Base-by-base conservation (phyloP, 2,113 vertebrate species). In the Otolemur garnettii region DNA sequence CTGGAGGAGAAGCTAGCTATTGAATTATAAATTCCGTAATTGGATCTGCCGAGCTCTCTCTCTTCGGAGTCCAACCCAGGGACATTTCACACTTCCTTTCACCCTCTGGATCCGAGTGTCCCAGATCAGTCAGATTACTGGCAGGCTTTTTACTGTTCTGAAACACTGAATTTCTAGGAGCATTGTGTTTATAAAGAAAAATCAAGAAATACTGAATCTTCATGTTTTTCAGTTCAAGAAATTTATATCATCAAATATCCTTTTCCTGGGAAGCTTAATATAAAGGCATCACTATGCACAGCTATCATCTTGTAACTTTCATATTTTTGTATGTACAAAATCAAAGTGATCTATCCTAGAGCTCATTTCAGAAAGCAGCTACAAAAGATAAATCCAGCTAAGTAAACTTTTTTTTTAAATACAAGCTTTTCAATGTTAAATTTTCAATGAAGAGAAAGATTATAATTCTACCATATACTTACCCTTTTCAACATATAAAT, bases 21-120 rank as follows among this genome's bases (percentile, higher is more conserved):
- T 90, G 79, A 84, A 84, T 92, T 96, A 78, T 93, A 92, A 90
- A 85, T 94, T 77, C 38, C 26, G 50, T 92, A 64, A 84, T 80
- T 69, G 90, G 6, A 89, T 96, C 84, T 75, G 42, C 80, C 69
- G 92, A 64, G 6, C 19, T 96, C 71, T 90, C n/a, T 78, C 28
- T 91, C n/a, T 30, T 89, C 57, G 14, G 30, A 86, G 21, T 86
- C 62, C 57, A 79, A 10, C 79, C 10, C 38, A n/a, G 62, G n/a
- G 69, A 89, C 79, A 91, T 93, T 93, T 79, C 91, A 97, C 22
- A 81, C 33, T 79, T 82, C 42, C 0, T 3, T 68, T 92, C 30
- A n/a, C 3, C 10, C 82, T 79, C 45, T 92, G 28, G 22, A 81
- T 64, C 66, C 71, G 79, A 81, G n/a, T 50, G 50, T 68, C 94